Conservation (phyloP, 2,888 invertebrate genomes). For the Brenthis daphne region DNA sequence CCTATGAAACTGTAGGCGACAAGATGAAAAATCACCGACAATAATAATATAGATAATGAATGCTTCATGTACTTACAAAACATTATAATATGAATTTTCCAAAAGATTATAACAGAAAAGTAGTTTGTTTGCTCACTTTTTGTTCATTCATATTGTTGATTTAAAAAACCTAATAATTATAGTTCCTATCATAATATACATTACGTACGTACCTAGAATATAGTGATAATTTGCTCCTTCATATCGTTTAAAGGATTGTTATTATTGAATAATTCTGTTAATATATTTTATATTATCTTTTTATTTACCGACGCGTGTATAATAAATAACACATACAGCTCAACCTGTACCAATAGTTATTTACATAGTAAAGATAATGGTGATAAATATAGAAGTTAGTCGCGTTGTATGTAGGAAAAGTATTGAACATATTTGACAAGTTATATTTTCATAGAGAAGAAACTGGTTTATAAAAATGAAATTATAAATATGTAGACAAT, state of each 20-base stretch:
- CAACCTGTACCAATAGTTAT: conserved; percentile 27
- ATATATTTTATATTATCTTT: background rate
- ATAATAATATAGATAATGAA: conserved; percentile 12
- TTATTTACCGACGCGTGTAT: background rate
- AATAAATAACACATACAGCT: conserved; percentile 13
- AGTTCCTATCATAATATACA: conserved; percentile 17
- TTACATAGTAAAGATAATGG: conserved; percentile 16
- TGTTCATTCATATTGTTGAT: background rate
- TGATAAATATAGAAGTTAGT: conserved; percentile 22
- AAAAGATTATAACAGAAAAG: background rate
- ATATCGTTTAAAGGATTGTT: background rate
- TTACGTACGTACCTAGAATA: background rate
- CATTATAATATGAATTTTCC: background rate
- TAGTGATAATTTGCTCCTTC: background rate
- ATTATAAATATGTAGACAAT: conserved; percentile 25
- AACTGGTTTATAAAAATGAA: conserved; percentile 31
- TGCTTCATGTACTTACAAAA: conserved; percentile 1
- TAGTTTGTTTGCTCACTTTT: conserved; percentile 1
- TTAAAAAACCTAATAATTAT: conserved; percentile 1
- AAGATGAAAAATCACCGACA: conserved; percentile 12
- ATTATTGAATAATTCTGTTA: background rate
- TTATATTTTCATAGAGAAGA: conserved; percentile 40
- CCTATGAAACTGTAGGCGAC: background rate
- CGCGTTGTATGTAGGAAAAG: conserved; percentile 26
- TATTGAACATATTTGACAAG: conserved; percentile 29